Evolutionary conservation across 2,113 vertebrate species (phyloP).

Genomic region (Ammodytes dubius): DNA sequence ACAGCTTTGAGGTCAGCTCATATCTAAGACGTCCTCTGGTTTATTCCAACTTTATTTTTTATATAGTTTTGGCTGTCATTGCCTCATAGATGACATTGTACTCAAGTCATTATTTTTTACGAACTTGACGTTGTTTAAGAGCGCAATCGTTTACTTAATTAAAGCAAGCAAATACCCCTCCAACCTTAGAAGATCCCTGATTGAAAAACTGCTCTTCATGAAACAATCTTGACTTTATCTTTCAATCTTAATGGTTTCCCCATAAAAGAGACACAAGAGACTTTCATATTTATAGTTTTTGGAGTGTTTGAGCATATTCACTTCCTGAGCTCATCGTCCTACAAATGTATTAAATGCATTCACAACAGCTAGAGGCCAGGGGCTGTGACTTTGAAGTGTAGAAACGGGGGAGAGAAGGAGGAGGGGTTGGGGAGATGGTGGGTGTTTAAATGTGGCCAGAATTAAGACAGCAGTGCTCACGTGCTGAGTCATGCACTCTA

Average conservation of each 20-base stretch:
- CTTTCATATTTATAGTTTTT: conserved; percentile 6
- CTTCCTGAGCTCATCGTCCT: neutral
- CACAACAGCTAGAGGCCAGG: conserved; percentile 4
- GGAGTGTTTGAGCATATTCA: neutral
- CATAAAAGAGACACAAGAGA: neutral
- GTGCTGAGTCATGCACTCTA: conserved; percentile 70
- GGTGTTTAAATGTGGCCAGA: conserved; percentile 48
- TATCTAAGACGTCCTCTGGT: neutral
- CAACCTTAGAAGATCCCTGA: too few relatives aligned
- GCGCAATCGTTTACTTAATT: neutral
- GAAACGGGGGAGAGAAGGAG: conserved; percentile 9
- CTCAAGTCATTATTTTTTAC: neutral
- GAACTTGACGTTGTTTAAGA: neutral
- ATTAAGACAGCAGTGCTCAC: conserved; percentile 37
- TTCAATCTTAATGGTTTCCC: conserved; percentile 1
- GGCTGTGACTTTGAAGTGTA: conserved; percentile 21
- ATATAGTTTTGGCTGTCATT: neutral
- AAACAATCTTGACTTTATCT: neutral
- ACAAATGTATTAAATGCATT: neutral
- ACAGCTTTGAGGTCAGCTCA: conserved; percentile 15
- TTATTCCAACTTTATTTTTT: neutral
- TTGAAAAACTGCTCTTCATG: neutral
- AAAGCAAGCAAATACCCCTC: too few relatives aligned
- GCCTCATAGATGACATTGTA: neutral
- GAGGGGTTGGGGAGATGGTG: conserved; percentile 21